Base-by-base conservation (phyloP, 2,888 invertebrate species). In the Drosophila mettleri region DNA sequence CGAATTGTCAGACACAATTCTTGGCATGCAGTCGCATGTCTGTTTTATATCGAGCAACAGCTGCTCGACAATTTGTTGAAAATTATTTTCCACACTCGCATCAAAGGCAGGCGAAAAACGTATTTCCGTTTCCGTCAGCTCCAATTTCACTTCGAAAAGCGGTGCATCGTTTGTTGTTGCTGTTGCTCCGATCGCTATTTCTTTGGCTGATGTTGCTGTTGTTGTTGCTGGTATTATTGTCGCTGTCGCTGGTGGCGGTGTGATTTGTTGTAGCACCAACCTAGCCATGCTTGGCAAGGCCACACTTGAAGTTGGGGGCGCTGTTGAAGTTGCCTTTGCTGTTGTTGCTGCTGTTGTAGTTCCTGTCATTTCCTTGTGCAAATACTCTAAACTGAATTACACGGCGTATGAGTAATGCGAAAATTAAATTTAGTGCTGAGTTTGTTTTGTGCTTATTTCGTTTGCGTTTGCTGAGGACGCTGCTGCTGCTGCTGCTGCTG, bases 1-100 rank as follows among this genome's bases (percentile, higher is more conserved):
- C 87, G 65, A 93, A 90, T 49, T 93, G 92, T 77, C 94, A 93
- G 61, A 81, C 75, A 90, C 87, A 88, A 96, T 94, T 71, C 97
- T 94, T n/a, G 94, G 94, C 89, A 97, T 95, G 62, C 96, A 92
- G 29, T 95, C 94, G 22, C 95, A 94, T 93, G 97, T 96, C 69
- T 95, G 93, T 91, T 95, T 95, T 90, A 97, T 95, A 87, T 97
- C 97, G 70, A 95, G 94, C 90, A 98, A 93, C 89, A 98, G 94
- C 65, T 94, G 94, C 87, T 94, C 94, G 67, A 97, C 93, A 54
- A 95, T 94, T 74, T 94, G 93, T 73, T 95, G 94, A 83, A 98
- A 95, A 60, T 96, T 95, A 71, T 94, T 94, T 8, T 93, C 91
- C 83, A 95, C 93, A 22, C 95, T 94, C 51, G 94, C 86, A 67